Evolutionary conservation across 2,888 invertebrate genomes (phyloP).

Genomic region (Polia nebulosa): DNA sequence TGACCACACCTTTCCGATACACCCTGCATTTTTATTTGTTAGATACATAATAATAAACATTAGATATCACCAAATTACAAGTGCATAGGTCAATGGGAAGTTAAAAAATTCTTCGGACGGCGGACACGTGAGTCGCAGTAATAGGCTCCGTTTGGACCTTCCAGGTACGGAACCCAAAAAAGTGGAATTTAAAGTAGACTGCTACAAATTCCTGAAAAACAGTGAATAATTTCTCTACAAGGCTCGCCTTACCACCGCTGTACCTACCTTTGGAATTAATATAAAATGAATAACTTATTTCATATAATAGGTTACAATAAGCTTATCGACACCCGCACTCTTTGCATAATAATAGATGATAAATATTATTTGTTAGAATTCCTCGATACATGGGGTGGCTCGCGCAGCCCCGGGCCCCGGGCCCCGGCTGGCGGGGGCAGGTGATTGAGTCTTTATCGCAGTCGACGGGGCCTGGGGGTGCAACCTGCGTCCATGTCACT

Average conservation of each 20-base stretch:
- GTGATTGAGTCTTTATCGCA: slow-evolving; percentile 85
- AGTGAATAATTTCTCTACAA: background rate
- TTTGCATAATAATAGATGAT: slow-evolving; percentile 76
- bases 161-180: too few species aligned
- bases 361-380: slow-evolving; percentile 77
- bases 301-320: slow-evolving; percentile 7
- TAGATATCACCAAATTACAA: background rate
- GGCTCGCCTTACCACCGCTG: background rate
- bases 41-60: too few species aligned
- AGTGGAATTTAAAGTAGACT: too few species aligned
- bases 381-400: slow-evolving; percentile 72
- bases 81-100: too few species aligned
- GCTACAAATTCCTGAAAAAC: background rate
- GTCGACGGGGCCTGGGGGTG: slow-evolving; percentile 76
- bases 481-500: slow-evolving; percentile 78
- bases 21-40: too few species aligned
- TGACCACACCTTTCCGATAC: too few species aligned
- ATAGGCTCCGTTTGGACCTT: too few species aligned
- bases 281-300: slow-evolving; percentile 10
- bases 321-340: slow-evolving; percentile 76
- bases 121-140: too few species aligned
- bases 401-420: slow-evolving; percentile 69
- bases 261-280: slow-evolving; percentile 1
- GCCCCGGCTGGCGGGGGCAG: slow-evolving; percentile 78
- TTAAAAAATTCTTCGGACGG: too few species aligned